Percentiles rank a stretch among this genome's conserved stretches.
These are phyloP conservation scores for Neoaliturus tenellus DNA, from an alignment of 2,888 invertebrate species.

Conservation along the genomic window DNA sequence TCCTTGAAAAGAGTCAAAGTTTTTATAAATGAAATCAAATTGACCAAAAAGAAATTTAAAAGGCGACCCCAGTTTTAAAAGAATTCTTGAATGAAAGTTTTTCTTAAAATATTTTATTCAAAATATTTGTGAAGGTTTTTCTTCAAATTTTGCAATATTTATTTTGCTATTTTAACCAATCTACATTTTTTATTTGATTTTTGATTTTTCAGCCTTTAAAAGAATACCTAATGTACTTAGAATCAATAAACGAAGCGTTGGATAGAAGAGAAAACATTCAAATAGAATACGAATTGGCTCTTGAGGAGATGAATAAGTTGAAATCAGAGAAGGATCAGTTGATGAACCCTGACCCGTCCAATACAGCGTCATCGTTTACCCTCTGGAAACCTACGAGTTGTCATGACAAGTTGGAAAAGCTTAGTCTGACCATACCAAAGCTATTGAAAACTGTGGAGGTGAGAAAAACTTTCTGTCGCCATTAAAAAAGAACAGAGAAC, in stretches of 20 bases:
- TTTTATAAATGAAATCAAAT: too few relatives aligned
- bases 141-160: too few relatives aligned
- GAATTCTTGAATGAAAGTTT: too few relatives aligned
- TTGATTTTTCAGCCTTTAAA: slow-evolving; percentile 71
- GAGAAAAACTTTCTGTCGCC: too few relatives aligned
- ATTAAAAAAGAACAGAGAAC: too few relatives aligned
- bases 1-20: too few relatives aligned
- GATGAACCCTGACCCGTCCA: slow-evolving; percentile 63
- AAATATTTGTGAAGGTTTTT: too few relatives aligned
- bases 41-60: too few relatives aligned
- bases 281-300: slow-evolving; percentile 78
- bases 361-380: slow-evolving; percentile 70
- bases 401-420: slow-evolving; percentile 76
- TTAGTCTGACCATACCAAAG: slow-evolving; percentile 68
- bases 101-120: too few relatives aligned
- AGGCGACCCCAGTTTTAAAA: too few relatives aligned
- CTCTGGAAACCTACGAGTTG: slow-evolving; percentile 77
- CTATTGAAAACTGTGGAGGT: slow-evolving; percentile 69
- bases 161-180: too few relatives aligned
- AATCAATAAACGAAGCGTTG: slow-evolving; percentile 81
- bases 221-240: slow-evolving; percentile 81
- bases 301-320: slow-evolving; percentile 79
- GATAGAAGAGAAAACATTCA: slow-evolving; percentile 79
- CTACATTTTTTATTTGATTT: not conserved
- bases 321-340: slow-evolving; percentile 77